Percentiles rank a stretch among this genome's conserved stretches.
These are phyloP conservation scores for Agapetus fuscipes DNA, from an alignment of 2,888 invertebrate species.

Conservation along the genomic window DNA sequence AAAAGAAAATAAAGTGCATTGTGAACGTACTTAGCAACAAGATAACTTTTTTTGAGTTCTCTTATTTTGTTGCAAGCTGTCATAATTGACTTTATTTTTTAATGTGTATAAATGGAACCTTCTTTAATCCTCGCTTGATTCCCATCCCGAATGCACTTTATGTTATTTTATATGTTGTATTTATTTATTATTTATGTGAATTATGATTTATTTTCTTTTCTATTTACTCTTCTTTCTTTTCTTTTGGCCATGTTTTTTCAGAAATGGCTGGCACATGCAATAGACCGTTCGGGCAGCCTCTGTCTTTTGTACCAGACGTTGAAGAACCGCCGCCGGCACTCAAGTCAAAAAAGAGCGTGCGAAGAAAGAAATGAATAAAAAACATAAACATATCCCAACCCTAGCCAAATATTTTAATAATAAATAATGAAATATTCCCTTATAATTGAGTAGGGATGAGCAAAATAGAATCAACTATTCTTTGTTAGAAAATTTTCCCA, in stretches of 20 bases:
- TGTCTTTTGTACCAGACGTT: constrained; percentile 55
- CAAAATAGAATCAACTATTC: too few species aligned
- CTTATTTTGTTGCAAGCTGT: too few species aligned
- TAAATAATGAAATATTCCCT: constrained; percentile 29
- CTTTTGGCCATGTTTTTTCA: constrained; percentile 29
- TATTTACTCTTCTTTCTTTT: constrained; percentile 21
- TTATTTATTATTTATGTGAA: constrained; percentile 17
- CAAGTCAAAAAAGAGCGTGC: constrained; percentile 34
- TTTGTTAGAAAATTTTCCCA: too few species aligned
- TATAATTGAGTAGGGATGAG: too few species aligned
- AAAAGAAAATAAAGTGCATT: too few species aligned
- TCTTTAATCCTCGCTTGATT: constrained; percentile 21
- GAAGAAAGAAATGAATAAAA: constrained; percentile 21
- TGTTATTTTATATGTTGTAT: constrained; percentile 20
- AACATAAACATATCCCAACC: neutral
- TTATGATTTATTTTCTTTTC: constrained; percentile 23
- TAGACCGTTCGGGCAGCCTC: constrained; percentile 70
- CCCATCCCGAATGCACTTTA: constrained; percentile 25
- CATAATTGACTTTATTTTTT: too few species aligned
- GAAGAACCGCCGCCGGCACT: constrained; percentile 45
- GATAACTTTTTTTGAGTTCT: too few species aligned
- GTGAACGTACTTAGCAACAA: too few species aligned
- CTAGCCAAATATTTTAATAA: constrained; percentile 30
- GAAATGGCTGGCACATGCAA: constrained; percentile 49
- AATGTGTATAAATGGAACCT: too few species aligned